Conservation (phyloP, 1,140 invertebrate species). For the Teleogryllus occipitalis region DNA sequence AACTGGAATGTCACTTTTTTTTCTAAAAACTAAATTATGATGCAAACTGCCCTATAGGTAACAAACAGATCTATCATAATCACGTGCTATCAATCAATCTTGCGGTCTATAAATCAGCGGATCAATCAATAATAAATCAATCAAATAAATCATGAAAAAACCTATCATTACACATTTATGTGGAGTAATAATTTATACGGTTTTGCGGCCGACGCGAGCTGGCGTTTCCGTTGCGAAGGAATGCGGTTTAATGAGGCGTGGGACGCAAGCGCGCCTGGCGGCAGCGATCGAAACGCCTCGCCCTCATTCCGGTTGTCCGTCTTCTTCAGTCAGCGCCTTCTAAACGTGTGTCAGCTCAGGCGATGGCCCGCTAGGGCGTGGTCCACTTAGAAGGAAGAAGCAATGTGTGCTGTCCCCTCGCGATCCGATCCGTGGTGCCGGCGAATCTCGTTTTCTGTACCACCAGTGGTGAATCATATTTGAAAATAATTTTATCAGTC, state of each 20-base stretch:
- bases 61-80: slow-evolving; percentile 2
- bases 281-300: too few relatives aligned
- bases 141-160: slow-evolving; percentile 6
- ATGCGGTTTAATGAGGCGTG: neutral
- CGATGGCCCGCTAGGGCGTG: too few relatives aligned
- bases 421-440: too few relatives aligned
- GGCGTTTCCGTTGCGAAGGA: neutral
- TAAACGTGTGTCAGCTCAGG: too few relatives aligned
- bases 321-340: neutral
- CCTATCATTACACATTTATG: slow-evolving; percentile 1
- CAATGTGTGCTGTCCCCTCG: too few relatives aligned
- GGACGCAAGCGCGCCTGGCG: neutral
- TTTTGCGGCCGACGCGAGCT: neutral
- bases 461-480: too few relatives aligned
- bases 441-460: too few relatives aligned
- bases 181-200: slow-evolving; percentile 1
- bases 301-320: neutral
- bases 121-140: slow-evolving; percentile 6
- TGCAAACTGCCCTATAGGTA: neutral
- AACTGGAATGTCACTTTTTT: neutral
- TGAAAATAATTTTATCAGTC: too few relatives aligned
- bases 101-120: slow-evolving; percentile 3
- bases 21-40: neutral
- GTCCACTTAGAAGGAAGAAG: too few relatives aligned
- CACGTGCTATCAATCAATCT: neutral